phyloP scores from a whole-genome alignment of 2,888 invertebrate genomes.

The Melinaea menophilus region DNA sequence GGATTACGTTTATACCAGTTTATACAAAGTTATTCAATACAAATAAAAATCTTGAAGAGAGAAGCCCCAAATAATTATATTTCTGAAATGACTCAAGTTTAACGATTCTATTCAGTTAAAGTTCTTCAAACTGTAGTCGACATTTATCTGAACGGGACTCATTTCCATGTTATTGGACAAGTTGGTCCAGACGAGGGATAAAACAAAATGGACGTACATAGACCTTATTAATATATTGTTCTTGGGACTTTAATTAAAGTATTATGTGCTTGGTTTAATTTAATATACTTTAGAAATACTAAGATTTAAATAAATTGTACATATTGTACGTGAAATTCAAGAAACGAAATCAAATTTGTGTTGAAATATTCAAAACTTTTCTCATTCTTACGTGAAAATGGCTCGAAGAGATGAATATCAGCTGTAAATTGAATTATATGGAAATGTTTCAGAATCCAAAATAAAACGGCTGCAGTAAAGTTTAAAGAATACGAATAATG shows the following conservation, averaged over 20 bases:
- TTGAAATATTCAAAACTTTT: no score
- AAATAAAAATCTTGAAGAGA: neutral
- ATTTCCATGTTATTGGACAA: conserved; percentile 1
- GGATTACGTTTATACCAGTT: no score
- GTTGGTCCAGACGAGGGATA: neutral
- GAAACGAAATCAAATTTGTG: no score
- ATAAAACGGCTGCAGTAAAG: neutral
- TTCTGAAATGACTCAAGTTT: neutral
- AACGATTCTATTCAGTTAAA: neutral
- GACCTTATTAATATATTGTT: neutral
- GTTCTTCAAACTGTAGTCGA: neutral
- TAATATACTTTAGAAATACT: no score
- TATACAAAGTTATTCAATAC: neutral
- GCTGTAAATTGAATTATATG: no score
- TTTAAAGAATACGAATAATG: neutral
- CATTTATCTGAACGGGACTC: neutral
- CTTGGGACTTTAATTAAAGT: neutral
- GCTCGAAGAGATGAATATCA: no score
- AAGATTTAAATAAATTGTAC: no score
- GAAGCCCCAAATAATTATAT: neutral
- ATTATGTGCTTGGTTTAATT: no score
- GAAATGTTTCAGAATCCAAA: neutral
- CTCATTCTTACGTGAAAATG: no score
- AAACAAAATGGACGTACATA: neutral
- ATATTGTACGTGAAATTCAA: no score